Percentiles rank a stretch among this genome's conserved stretches.
Evolutionary conservation across 2,113 vertebrate species (phyloP).

Genomic region (Chelonoidis abingdonii): DNA sequence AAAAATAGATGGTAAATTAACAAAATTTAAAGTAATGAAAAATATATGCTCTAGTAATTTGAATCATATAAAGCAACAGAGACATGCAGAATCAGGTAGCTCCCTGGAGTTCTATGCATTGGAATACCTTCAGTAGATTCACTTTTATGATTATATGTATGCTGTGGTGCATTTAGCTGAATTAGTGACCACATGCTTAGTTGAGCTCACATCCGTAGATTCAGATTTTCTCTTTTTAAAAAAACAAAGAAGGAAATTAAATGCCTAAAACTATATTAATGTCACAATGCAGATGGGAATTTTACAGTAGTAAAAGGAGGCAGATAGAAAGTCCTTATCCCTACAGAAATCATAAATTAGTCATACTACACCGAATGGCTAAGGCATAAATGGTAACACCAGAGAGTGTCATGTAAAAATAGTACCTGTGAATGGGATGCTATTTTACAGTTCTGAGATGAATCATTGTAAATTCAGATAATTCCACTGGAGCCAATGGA

Average conservation of each 20-base stretch:
- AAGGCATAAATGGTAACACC: neutral
- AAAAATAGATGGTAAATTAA: neutral
- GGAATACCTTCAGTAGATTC: neutral
- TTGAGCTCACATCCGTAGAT: neutral
- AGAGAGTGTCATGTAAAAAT: neutral
- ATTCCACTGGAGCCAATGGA: accelerated
- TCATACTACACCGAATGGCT: neutral
- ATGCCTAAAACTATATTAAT: neutral
- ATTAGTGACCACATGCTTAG: neutral
- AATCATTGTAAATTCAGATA: accelerated
- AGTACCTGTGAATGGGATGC: neutral
- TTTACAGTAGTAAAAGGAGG: neutral
- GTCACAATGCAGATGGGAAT: neutral
- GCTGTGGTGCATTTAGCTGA: neutral
- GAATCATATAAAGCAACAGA: neutral
- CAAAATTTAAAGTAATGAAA: neutral
- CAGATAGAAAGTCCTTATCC: neutral
- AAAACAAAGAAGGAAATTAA: neutral
- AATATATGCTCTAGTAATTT: neutral
- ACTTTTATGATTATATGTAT: neutral
- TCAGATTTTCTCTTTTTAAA: neutral
- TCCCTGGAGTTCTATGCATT: neutral
- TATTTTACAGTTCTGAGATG: accelerated
- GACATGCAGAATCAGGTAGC: neutral
- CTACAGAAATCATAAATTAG: neutral